Evolutionary conservation across 2,888 invertebrate genomes (phyloP), one percentile per base, ranked within the genome.

Genomic region (Hybos culiciformis): DNA sequence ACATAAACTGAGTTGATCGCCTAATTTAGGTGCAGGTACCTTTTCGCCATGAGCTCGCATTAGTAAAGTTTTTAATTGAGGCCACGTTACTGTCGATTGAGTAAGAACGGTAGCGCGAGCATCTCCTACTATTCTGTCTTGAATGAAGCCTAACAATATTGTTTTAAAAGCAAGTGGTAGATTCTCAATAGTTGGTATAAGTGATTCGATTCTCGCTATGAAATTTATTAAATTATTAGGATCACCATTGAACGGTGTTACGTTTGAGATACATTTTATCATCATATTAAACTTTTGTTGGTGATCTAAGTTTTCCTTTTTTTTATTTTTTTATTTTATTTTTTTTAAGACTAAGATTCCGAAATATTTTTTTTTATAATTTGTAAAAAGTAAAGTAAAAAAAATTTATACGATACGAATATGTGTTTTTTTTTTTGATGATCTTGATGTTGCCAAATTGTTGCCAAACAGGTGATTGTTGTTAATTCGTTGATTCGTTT

Each of bases 31-130:
- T 11, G 24, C 11, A 6, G 42, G 38, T 8, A 24, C 14, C n/a
- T 14, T 36, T 44, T 44, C 47, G 5, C 41, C 46, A 18, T 44
- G 42, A 33, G 23, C 29, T 15, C 29, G 37, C 34, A 42, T 42
- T 39, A 37, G 21, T 19, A 46, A 14, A 11, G 20, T 8, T 17
- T 38, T 46, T 12, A 46, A 19, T 15, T 44, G 20, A 11, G 11
- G 9, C 42, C 45, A 47, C 9, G 37, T 34, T 15, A 9, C 24
- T 37, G 41, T 15, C 2, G 45, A 45, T 20, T 44, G 23, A 14
- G 32, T 46, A 20, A 36, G 34, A 11, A 43, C 12, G 4, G 24
- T 34, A 21, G 23, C 23, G 21, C 36, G 42, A 14, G 42, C 42
- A 26, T 33, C 41, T 34, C 42, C 42, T 14, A 34, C 24, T 14